phyloP scores from a whole-genome alignment of 1,140 invertebrate genomes.

The Diorhabda carinulata region DNA sequence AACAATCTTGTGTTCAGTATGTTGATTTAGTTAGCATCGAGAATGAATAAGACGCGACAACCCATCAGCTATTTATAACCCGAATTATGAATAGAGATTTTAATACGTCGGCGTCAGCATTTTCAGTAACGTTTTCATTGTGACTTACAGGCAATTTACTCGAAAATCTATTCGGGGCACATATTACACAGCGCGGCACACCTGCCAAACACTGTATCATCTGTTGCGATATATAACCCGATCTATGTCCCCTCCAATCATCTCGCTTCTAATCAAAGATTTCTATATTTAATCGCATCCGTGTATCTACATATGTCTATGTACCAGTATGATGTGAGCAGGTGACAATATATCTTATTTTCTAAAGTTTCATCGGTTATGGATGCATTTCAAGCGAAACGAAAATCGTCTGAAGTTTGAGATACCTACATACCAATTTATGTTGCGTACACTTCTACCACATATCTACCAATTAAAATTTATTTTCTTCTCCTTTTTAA shows the following conservation, averaged over 20 bases:
- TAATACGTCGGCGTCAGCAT: slow-evolving; percentile 9
- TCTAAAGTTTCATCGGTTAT: slow-evolving; percentile 12
- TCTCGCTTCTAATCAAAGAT: slow-evolving; percentile 24
- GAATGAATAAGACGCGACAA: slow-evolving; percentile 1
- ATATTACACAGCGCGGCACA: slow-evolving; percentile 12
- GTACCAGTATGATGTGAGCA: slow-evolving; percentile 8
- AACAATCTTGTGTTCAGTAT: too few relatives aligned
- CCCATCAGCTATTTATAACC: slow-evolving; percentile 17
- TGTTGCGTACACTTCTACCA: too few relatives aligned
- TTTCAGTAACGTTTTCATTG: slow-evolving; percentile 20
- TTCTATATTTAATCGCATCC: slow-evolving; percentile 23
- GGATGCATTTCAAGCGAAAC: slow-evolving; percentile 3
- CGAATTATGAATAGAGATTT: slow-evolving; percentile 20
- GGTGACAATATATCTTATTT: slow-evolving; percentile 21
- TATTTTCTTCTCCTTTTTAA: too few relatives aligned
- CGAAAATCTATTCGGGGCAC: slow-evolving; percentile 20
- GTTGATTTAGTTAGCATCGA: neutral
- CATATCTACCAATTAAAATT: too few relatives aligned
- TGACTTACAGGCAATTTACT: slow-evolving; percentile 22
- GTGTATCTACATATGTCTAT: neutral
- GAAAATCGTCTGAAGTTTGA: neutral
- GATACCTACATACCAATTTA: neutral
- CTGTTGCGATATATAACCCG: slow-evolving; percentile 16
- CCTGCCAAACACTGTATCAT: slow-evolving; percentile 23
- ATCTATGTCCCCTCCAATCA: slow-evolving; percentile 20